Evolutionary conservation across 2,113 vertebrate species (phyloP).

Genomic region (Cervus canadensis): DNA sequence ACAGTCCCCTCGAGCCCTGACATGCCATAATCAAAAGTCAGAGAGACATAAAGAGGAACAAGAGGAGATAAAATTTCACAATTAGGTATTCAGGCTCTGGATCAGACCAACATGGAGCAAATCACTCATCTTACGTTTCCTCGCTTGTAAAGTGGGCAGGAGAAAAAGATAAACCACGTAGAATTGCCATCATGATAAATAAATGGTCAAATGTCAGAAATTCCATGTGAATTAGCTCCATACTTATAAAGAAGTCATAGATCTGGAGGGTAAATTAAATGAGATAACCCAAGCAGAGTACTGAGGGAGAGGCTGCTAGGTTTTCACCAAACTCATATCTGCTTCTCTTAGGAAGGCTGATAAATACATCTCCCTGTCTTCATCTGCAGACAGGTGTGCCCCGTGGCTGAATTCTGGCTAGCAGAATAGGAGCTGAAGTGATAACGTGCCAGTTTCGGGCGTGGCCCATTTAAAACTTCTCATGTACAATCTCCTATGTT

Average conservation of each 20-base stretch:
- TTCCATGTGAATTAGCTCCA: background rate
- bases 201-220: background rate
- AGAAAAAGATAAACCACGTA: background rate
- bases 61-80: background rate
- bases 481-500: fast-evolving
- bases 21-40: background rate
- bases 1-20: background rate
- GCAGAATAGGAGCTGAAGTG: background rate
- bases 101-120: background rate
- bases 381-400: background rate
- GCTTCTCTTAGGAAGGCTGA: background rate
- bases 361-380: background rate
- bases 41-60: background rate
- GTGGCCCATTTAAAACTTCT: background rate
- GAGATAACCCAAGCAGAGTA: background rate
- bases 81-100: background rate
- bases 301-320: background rate
- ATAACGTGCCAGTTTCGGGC: background rate
- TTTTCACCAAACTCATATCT: background rate
- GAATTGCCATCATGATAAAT: background rate
- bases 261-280: background rate
- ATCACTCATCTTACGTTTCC: background rate
- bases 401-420: background rate
- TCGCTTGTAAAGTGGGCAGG: background rate
- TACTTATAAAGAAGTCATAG: background rate